Base-by-base conservation (phyloP, 2,888 invertebrate species). In the Galerucella nymphaeae region DNA sequence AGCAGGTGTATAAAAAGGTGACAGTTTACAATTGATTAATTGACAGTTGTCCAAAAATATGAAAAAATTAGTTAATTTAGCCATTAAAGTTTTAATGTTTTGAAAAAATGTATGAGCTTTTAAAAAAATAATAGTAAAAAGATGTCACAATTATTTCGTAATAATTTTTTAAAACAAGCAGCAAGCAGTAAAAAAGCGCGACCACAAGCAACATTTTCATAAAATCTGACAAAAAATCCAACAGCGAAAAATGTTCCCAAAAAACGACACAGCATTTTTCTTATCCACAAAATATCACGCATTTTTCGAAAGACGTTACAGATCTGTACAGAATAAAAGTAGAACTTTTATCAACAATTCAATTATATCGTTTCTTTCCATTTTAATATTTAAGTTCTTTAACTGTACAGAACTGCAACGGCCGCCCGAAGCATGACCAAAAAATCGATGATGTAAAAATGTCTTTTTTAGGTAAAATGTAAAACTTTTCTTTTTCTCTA, bases 181-280 rank as follows among this genome's bases (percentile, higher is more conserved):
- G 30, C 45, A 53, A 23, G 30, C 8, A 45, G 42, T 50, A 80
- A 81, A 79, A 80, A 79, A 81, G 80, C 81, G 82, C 79, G 81
- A 79, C 81, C 77, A 76, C 80, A 67, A 74, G 79, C 83, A 82
- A 82, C 77, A 77, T 76, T 78, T 70, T 79, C 81, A 84, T 84
- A 85, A 85, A 85, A 84, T 84, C 82, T 84, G 80, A 85, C 84
- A 84, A 85, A 85, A 59, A 85, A 83, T 84, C 84, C 85, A 85
- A 85, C 84, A 85, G 83, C 83, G 76, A 82, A 83, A 74, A 84
- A 81, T 83, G 82, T 83, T 80, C 83, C 83, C 83, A 83, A 84
- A 83, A n/a, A 63, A 75, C 73, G 72, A 74, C 84, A 83, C 81
- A 83, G 82, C 81, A 80, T 80, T 78, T 72, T 79, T 66, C 76